Conservation (phyloP, 2,888 invertebrate genomes). For the Ophioninae sp. region DNA sequence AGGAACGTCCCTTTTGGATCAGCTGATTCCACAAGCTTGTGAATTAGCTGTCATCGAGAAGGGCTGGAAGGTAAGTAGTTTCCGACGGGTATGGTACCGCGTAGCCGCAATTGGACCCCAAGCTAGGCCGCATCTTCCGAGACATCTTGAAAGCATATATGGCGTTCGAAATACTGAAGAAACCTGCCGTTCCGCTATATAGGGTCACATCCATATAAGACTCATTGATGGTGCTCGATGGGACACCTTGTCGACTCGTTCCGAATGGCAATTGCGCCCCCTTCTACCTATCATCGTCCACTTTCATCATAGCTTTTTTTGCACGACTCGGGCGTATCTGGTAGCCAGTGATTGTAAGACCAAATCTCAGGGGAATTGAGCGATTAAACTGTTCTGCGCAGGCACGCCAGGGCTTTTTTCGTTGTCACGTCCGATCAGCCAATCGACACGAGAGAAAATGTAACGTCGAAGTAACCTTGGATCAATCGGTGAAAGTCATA, state of each 20-base stretch:
- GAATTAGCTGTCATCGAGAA: neutral
- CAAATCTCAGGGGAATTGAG: slow-evolving; percentile 39
- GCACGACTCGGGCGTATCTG: neutral
- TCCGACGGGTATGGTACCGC: neutral
- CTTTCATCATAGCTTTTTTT: neutral
- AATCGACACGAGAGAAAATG: neutral
- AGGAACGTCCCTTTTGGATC: neutral
- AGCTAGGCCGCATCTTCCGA: neutral
- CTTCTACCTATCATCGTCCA: slow-evolving; percentile 10
- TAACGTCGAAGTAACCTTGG: no score
- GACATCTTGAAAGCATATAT: slow-evolving; percentile 35
- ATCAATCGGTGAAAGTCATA: no score
- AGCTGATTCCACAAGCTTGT: neutral
- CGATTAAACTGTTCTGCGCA: slow-evolving; percentile 37
- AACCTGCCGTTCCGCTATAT: slow-evolving; percentile 21
- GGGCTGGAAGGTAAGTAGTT: neutral
- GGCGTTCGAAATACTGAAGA: slow-evolving; percentile 53
- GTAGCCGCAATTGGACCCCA: neutral
- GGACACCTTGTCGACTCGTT: slow-evolving; percentile 49
- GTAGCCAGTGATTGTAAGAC: slow-evolving; percentile 9
- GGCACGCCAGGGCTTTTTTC: slow-evolving; percentile 4
- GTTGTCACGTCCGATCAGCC: neutral
- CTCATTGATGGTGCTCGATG: slow-evolving; percentile 49
- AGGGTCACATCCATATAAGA: slow-evolving; percentile 22
- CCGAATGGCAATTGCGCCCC: slow-evolving; percentile 36